Evolutionary conservation across 2,888 invertebrate species (phyloP), one percentile per base, ranked within the genome.

Genomic region (Venustoraphidia nigricollis): DNA sequence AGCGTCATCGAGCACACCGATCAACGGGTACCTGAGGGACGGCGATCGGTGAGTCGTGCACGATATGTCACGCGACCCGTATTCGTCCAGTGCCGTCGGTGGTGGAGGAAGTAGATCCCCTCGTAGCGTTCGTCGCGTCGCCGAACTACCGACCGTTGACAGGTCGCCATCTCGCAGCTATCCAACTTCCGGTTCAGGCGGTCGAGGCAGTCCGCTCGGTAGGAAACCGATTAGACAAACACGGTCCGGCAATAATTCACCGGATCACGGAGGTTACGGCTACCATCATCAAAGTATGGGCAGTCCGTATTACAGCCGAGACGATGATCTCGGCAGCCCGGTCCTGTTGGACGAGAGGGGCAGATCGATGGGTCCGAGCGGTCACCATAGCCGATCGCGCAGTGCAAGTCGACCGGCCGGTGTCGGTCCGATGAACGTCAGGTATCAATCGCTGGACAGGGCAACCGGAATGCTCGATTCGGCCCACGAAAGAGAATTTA

Each of bases 101-200:
- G 66, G 71, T 69, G 66, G 68, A 64, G 69, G 76, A 68, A 67
- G 75, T 72, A 69, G 81, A 72, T 76, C 78, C 72, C 74, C 81
- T 73, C 73, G 79, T 62, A 71, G 73, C 65, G 73, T 79, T 72
- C 83, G 81, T 68, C 74, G 76, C 63, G 69, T 75, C 62, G 71
- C 69, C 50, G 79, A 79, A 66, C 72, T 89, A 72, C 88, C 89
- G 66, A 88, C 87, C 67, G 88, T 88, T 68, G 89, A 90, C 79
- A 82, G 88, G 67, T 86, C 87, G 69, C 89, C 89, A 67, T 85
- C 87, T 62, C 77, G 88, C 66, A 79, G 77, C 67, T 86, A 87
- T 72, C 75, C 76, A 54, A 80, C 82, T 67, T 69, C 70, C 58
- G 70, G 75, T 61, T 58, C 63, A 55, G 62, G 57, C 51, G 44